Percentiles rank a stretch among this genome's conserved stretches.
Conservation (phyloP, 2,113 vertebrate genomes). For the Hemiprocne comata region DNA sequence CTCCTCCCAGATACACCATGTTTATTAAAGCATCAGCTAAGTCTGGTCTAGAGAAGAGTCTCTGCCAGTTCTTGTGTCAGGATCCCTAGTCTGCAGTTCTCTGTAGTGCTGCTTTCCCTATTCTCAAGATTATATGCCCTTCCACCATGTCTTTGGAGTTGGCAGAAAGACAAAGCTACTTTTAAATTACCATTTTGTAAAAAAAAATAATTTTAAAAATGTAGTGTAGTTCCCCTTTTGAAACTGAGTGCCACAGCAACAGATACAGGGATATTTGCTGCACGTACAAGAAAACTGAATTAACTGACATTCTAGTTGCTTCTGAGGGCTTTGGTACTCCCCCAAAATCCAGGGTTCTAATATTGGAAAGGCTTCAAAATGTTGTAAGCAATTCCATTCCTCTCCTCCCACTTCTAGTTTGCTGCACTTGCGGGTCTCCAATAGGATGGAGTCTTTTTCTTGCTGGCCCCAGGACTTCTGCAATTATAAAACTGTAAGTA, state of each 20-base stretch:
- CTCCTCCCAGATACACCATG: not conserved
- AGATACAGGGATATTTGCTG: not conserved
- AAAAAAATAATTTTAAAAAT: not conserved
- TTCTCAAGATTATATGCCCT: not conserved
- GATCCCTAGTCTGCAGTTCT: not conserved
- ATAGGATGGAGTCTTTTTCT: not conserved
- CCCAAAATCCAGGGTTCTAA: not conserved
- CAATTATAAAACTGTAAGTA: not conserved
- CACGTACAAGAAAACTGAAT: not conserved
- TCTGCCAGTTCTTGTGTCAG: not conserved
- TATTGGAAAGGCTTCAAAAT: not conserved
- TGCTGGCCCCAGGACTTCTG: not conserved
- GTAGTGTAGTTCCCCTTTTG: not conserved
- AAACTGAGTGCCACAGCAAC: rapidly evolving
- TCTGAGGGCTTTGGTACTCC: not conserved
- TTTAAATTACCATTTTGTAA: not conserved
- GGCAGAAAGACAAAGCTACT: not conserved
- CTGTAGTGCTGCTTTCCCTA: not conserved
- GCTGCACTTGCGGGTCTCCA: not conserved
- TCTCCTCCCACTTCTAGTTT: not conserved
- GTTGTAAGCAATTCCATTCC: not conserved
- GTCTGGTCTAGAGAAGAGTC: not conserved
- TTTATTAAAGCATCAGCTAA: not conserved
- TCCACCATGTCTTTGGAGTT: not conserved
- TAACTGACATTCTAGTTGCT: not conserved